Evolutionary conservation across 2,888 invertebrate genomes (phyloP), one percentile per base, ranked within the genome.

Genomic region (Monoplex corrugatus): DNA sequence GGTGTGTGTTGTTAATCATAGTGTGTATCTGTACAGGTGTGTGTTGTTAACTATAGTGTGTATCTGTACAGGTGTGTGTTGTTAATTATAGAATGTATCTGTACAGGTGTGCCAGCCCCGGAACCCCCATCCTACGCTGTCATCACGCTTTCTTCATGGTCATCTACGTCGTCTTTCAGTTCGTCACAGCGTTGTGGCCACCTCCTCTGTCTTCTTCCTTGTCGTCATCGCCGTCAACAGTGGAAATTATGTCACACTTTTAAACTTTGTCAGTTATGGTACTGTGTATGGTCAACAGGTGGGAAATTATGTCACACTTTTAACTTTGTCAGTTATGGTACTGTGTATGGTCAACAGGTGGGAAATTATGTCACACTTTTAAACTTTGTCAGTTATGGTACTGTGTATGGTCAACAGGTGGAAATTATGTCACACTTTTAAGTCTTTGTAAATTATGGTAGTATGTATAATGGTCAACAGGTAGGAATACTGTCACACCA

Each of bases 91-190:
- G n/a, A n/a, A n/a, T 68, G 68, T 68, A 68, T 68, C 87, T n/a
- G 87, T 83, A 32, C 90, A 93, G 94, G 93, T 88, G 92, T 93
- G n/a, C 93, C 93, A 16, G 92, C 92, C 5, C 93, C 94, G 13
- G 93, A 94, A 57, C 92, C 93, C 92, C 93, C 16, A 88, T 92
- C 40, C 93, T 95, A 84, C 92, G 93, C 28, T 91, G 94, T 50
- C 94, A 94, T 75, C 95, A 95, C 89, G 92, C 95, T 32, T 89
- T 95, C 57, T 92, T 95, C 89, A 93, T 95, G 86, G 94, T 95
- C 32, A 89, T 94, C 87, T 95, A 95, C 90, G 93, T 95, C 80
- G 94, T 95, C 23, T 94, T 95, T 92, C 94, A 95, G 90, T 94
- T 95, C 86, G 90, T 94, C 68, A 95, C 92, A 94, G 95, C 32